These are phyloP conservation scores for Lynx canadensis DNA, from an alignment of 2,113 vertebrate species.

Conservation along the genomic window DNA sequence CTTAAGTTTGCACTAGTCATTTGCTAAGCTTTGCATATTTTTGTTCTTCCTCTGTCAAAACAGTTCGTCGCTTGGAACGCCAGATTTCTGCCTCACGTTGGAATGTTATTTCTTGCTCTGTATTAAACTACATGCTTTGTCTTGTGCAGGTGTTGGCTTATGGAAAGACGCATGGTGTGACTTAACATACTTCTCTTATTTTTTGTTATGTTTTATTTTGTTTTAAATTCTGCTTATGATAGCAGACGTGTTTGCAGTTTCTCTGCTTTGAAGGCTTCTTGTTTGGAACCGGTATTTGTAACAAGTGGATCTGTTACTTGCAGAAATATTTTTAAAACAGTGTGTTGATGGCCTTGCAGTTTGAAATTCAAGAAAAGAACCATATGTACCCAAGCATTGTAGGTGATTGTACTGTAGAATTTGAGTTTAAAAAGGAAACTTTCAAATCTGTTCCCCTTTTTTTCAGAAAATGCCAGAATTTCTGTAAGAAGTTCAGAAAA, in stretches of 20 bases:
- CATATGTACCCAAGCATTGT: slow-evolving; percentile 57
- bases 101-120: slow-evolving; percentile 88
- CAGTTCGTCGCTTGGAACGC: slow-evolving; percentile 93
- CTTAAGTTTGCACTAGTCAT: slow-evolving; percentile 89
- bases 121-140: slow-evolving; percentile 93
- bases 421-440: slow-evolving; percentile 68
- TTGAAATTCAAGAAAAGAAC: slow-evolving; percentile 74
- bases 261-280: slow-evolving; percentile 88
- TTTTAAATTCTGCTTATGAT: slow-evolving; percentile 84
- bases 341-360: slow-evolving; percentile 74
- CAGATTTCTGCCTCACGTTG: slow-evolving; percentile 90
- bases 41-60: slow-evolving; percentile 90
- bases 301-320: slow-evolving; percentile 88
- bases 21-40: slow-evolving; percentile 91
- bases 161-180: slow-evolving; percentile 93
- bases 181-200: slow-evolving; percentile 89
- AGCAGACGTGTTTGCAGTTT: slow-evolving; percentile 88
- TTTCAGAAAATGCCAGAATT: slow-evolving; percentile 51
- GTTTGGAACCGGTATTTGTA: slow-evolving; percentile 85
- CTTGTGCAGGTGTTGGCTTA: slow-evolving; percentile 94
- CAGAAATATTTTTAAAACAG: slow-evolving; percentile 85
- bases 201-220: slow-evolving; percentile 76
- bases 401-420: slow-evolving; percentile 68
- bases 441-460: not conserved
- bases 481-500: slow-evolving; percentile 58